Evolutionary conservation across 2,797 vertebrate species (phyloP), one percentile per base, ranked within the genome.

Genomic region (Enteromius anoplus): DNA sequence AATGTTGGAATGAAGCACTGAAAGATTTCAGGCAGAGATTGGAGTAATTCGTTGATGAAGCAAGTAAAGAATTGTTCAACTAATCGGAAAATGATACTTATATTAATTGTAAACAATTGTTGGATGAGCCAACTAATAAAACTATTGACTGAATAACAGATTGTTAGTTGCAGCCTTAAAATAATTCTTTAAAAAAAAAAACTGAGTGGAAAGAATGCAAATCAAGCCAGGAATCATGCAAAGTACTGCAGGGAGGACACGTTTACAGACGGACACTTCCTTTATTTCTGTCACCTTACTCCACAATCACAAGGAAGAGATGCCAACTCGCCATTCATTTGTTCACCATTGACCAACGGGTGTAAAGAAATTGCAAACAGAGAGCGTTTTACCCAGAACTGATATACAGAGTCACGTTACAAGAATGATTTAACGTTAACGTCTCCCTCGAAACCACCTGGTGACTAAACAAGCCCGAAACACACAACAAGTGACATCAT

Each of bases 211-310:
- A 37, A 62, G 65, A 70, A 78, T 83, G 75, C 81, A 83, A 78
- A 83, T 83, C 19, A 55, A 32, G 8, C 3, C 37, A 66, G 81
- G 6, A 53, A 29, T 53, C 60, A 75, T 75, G 81, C 81, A 82
- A 75, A 75, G 11, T 68, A 17, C 45, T n/a, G 26, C 21, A 75
- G 70, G 10, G 32, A 82, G 69, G 42, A 75, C 71, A 82, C 47
- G 47, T 65, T 66, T 10, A 53, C 71, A 42, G 3, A 82, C n/a
- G 8, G 5, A 21, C 51, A 47, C 73, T 83, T 68, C 73, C 72
- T 77, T 60, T 47, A 55, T 60, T 58, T 60, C 37, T 69, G 51
- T 34, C 49, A 70, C 51, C 80, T 42, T 49, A 66, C 55, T 37
- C 69, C 58, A 73, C 9, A 15, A 73, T 51, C 55, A 71, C 78